A percentile compares a stretch with the other conserved stretches of the same genome.
These are phyloP conservation scores for Oryzias sinensis DNA, from an alignment of 2,797 vertebrate species.

Conservation along the genomic window DNA sequence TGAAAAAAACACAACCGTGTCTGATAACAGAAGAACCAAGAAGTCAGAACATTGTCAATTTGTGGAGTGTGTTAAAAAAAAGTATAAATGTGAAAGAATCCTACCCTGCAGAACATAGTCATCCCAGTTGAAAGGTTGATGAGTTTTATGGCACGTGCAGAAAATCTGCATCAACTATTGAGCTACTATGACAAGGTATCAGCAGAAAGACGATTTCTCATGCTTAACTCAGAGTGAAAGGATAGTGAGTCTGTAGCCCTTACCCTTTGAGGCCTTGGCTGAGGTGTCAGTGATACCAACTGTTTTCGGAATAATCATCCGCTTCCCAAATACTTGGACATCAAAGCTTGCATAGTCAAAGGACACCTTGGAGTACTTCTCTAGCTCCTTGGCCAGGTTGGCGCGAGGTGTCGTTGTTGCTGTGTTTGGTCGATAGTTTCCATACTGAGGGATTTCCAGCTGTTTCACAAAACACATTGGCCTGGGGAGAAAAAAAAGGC, in stretches of 20 bases:
- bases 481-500: constrained; percentile 65
- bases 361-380: constrained; percentile 99
- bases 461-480: constrained; percentile 99
- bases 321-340: constrained; percentile 99
- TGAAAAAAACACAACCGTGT: too few relatives aligned
- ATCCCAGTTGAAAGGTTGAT: too few relatives aligned
- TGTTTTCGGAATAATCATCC: constrained; percentile 96
- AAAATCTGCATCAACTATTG: too few relatives aligned
- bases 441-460: constrained; percentile 95
- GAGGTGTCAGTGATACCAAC: constrained; percentile 90
- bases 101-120: too few relatives aligned
- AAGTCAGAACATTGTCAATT: too few relatives aligned
- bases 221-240: too few relatives aligned
- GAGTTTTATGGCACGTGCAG: too few relatives aligned
- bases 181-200: too few relatives aligned
- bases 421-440: constrained; percentile 90
- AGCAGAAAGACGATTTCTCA: too few relatives aligned
- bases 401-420: constrained; percentile 92
- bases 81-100: too few relatives aligned
- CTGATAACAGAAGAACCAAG: too few relatives aligned
- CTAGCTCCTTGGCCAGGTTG: constrained; percentile 97
- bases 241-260: constrained; percentile 50
- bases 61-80: too few relatives aligned
- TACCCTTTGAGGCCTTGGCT: constrained; percentile 99
- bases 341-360: constrained; percentile 99